phyloP scores from a whole-genome alignment of 2,113 vertebrate genomes.

The Haemorhous mexicanus region DNA sequence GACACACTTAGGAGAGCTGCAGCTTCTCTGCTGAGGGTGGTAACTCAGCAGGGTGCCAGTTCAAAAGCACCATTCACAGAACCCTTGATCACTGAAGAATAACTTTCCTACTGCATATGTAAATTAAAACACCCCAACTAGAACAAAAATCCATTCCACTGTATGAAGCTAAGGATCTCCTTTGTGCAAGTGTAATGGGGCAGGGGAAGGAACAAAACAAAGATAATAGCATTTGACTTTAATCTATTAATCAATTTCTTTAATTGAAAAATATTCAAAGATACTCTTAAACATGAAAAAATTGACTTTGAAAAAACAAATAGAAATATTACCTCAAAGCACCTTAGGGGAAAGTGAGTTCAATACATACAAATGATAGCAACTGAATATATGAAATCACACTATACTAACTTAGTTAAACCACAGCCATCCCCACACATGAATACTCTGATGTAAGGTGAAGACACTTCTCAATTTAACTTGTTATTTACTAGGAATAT shows the following conservation, averaged over 20 bases:
- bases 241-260: neutral
- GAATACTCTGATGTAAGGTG: neutral
- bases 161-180: neutral
- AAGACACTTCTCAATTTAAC: neutral
- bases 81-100: neutral
- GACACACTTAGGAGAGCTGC: neutral
- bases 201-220: neutral
- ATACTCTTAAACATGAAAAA: neutral
- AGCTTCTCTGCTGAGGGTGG: neutral
- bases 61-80: neutral
- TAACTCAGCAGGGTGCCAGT: neutral
- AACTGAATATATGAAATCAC: neutral
- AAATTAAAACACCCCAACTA: neutral
- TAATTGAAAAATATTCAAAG: neutral
- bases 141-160: neutral
- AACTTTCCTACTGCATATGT: neutral
- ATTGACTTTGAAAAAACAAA: neutral
- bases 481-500: neutral
- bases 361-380: neutral
- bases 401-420: neutral
- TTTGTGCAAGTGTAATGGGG: fast-evolving
- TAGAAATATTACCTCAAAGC: neutral
- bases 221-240: neutral
- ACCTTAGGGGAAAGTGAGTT: neutral
- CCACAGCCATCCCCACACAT: neutral